Conservation (phyloP, 2,888 invertebrate genomes). For the Diaphora mendica region DNA sequence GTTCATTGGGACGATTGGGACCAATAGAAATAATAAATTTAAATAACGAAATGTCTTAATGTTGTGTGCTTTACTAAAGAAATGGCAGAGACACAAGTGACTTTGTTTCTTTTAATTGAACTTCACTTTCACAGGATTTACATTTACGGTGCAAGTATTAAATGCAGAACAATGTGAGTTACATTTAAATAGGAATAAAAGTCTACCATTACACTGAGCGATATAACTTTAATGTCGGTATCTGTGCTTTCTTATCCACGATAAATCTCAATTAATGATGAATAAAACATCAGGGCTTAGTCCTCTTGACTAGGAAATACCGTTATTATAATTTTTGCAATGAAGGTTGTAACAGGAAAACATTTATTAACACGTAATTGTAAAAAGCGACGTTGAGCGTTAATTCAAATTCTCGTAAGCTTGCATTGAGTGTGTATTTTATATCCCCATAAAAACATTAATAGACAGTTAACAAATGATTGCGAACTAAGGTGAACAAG, state of each 20-base stretch:
- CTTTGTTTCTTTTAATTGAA: neutral
- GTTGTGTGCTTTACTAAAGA: neutral
- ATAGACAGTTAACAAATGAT: constrained; percentile 15
- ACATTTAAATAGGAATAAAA: neutral
- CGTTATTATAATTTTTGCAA: neutral
- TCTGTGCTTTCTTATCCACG: neutral
- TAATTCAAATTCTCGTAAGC: constrained; percentile 6
- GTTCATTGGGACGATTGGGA: neutral
- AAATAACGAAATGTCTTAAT: neutral
- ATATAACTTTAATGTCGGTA: neutral
- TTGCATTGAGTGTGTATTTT: constrained; percentile 9
- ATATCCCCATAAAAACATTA: neutral
- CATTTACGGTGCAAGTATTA: neutral
- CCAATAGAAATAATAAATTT: neutral
- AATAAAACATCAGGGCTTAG: neutral
- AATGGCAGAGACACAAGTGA: neutral
- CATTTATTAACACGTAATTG: constrained; percentile 7
- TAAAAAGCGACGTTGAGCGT: constrained; percentile 4
- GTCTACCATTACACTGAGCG: neutral
- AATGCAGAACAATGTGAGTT: neutral
- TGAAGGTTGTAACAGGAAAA: constrained; percentile 25
- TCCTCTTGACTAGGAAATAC: neutral
- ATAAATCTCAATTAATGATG: neutral
- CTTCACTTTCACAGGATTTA: neutral
- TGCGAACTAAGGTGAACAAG: constrained; percentile 22